Evolutionary conservation across 2,113 vertebrate species (phyloP), one percentile per base, ranked within the genome.

Genomic region (Dicrurus megarhynchus): DNA sequence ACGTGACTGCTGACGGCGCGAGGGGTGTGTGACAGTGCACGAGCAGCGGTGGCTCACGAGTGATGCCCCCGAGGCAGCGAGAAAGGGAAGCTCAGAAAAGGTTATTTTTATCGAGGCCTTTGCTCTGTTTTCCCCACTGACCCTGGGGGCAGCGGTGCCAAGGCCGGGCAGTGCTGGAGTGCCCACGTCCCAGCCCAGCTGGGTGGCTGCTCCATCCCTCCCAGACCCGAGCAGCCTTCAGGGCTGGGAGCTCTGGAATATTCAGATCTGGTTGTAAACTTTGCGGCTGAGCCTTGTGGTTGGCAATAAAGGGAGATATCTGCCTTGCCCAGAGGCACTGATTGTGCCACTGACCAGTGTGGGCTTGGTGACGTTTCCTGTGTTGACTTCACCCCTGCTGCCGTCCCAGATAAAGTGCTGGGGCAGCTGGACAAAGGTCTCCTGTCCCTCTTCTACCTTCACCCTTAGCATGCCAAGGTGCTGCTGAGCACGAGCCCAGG

Each of bases 341-440:
- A 56, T 46, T 89, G 87, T 89, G 70, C 69, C 18, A 6, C 81
- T 79, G 87, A 91, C 81, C 81, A 33, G 23, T 1, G 41, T 11
- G 93, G 68, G 53, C 64, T 78, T 86, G 27, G 28, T 7, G 69
- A 24, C 5, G 4, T 65, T 89, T 92, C 87, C 89, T 57, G 47
- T 75, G 85, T 46, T 87, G 93, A 80, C 78, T 85, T 91, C 84
- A 42, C 64, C 56, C 26, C 46, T 7, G 50, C 59, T 67, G 22
- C 1, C 7, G 47, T 5, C 61, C 26, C 30, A 94, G 93, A 96
- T 93, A 95, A 93, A 89, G 78, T 35, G 49, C 41, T 9, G 70
- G 75, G 65, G 50, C 65, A 69, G 93, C 37, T 57, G 89, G 78
- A 89, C 89, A 93, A 96, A 95, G 86, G 74, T 96, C 84, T 96